These are phyloP conservation scores for Brachyopa scutellaris DNA, from an alignment of 2,888 invertebrate genomes.

Conservation along the genomic window DNA sequence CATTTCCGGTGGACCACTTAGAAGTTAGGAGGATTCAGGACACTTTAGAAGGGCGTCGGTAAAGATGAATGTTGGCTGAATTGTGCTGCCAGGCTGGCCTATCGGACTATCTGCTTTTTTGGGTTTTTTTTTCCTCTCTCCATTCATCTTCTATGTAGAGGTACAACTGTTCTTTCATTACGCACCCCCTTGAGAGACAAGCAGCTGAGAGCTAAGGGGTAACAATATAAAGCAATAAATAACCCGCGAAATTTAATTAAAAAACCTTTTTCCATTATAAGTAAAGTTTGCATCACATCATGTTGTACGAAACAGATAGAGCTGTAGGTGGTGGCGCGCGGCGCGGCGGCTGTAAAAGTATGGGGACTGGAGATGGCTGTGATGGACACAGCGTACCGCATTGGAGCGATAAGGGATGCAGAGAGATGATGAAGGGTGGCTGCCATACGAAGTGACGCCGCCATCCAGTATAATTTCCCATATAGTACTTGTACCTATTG, in stretches of 20 bases:
- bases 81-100: slow-evolving; percentile 48
- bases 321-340: slow-evolving; percentile 22
- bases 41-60: slow-evolving; percentile 47
- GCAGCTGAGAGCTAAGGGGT: slow-evolving; percentile 40
- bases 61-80: slow-evolving; percentile 55
- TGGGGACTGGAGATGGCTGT: slow-evolving; percentile 5
- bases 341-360: no score
- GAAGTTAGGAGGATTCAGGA: no score
- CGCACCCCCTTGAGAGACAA: slow-evolving; percentile 61
- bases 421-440: slow-evolving; percentile 67
- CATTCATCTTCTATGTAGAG: slow-evolving; percentile 44
- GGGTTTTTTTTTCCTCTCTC: slow-evolving; percentile 12
- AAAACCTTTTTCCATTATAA: slow-evolving; percentile 74
- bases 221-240: slow-evolving; percentile 74
- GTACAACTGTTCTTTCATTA: slow-evolving; percentile 63
- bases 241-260: slow-evolving; percentile 76
- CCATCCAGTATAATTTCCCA: slow-evolving; percentile 48
- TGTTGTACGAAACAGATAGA: slow-evolving; percentile 60
- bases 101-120: slow-evolving; percentile 31
- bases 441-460: slow-evolving; percentile 55
- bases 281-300: slow-evolving; percentile 72
- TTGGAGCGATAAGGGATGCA: slow-evolving; percentile 64
- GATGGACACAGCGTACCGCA: slow-evolving; percentile 61
- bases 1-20: slow-evolving; percentile 55
- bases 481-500: no score